Evolutionary conservation across 2,797 vertebrate genomes (phyloP).

Genomic region (Pangasius sanitwongsei): DNA sequence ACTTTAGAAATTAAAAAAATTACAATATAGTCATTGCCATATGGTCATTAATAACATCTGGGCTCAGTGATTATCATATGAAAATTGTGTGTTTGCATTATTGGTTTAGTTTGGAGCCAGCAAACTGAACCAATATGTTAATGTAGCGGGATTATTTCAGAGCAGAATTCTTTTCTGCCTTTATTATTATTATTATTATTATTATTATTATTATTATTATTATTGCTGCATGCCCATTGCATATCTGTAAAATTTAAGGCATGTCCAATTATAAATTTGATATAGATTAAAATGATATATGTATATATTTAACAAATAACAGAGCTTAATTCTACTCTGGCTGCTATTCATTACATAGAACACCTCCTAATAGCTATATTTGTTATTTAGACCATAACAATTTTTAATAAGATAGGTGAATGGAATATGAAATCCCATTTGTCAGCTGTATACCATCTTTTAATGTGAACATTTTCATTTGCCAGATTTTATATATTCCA

Average conservation of each 20-base stretch:
- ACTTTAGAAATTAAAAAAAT: neutral
- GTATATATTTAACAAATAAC: neutral
- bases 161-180: neutral
- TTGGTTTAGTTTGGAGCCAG: neutral
- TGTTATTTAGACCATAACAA: neutral
- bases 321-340: neutral
- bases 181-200: neutral
- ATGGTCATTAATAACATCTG: neutral
- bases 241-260: neutral
- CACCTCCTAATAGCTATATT: neutral
- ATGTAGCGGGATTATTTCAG: neutral
- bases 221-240: neutral
- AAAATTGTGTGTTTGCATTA: neutral
- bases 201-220: neutral
- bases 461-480: neutral
- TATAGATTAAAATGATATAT: neutral
- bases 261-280: neutral
- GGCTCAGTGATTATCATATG: neutral
- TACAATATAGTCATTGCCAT: neutral
- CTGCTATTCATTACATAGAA: neutral
- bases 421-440: neutral
- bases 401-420: neutral
- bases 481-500: neutral
- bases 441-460: neutral
- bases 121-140: neutral